Percentiles rank a stretch among this genome's conserved stretches.
Conservation (phyloP, 2,888 invertebrate species). For the Bimastos eiseni region DNA sequence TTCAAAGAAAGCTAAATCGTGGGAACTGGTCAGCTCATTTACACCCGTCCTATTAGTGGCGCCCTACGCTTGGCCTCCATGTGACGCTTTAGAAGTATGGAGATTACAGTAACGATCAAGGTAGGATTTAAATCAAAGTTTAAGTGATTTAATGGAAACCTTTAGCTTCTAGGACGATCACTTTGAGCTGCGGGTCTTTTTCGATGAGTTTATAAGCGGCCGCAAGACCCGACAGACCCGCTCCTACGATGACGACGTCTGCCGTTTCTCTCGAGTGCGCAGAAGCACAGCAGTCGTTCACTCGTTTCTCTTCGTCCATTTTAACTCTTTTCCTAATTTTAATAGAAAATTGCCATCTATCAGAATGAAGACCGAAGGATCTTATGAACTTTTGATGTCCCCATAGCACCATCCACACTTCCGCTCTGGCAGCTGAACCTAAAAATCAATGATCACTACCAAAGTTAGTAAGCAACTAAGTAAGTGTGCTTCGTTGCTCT, state of each 20-base stretch:
- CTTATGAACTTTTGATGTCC: not conserved
- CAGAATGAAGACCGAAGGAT: not conserved
- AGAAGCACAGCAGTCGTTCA: not conserved
- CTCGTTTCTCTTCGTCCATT: not conserved
- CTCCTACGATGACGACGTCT: constrained; percentile 60
- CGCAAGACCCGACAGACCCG: constrained; percentile 59
- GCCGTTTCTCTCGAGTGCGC: not conserved
- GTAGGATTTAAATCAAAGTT: no score
- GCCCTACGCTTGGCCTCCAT: no score
- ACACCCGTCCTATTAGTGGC: no score
- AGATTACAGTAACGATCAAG: no score
- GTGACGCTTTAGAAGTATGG: no score
- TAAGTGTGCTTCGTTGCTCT: not conserved
- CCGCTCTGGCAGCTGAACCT: not conserved
- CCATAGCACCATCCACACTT: not conserved
- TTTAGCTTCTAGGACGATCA: constrained; percentile 62
- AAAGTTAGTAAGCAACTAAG: no score
- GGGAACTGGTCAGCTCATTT: no score
- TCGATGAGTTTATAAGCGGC: constrained; percentile 59
- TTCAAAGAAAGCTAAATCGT: no score
- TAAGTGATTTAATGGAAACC: constrained; percentile 48
- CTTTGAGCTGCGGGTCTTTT: constrained; percentile 49
- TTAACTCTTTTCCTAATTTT: not conserved
- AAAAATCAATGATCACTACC: not conserved
- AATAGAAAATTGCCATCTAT: not conserved